These are phyloP conservation scores for Sparus aurata DNA, from an alignment of 2,797 vertebrate genomes.

Conservation along the genomic window DNA sequence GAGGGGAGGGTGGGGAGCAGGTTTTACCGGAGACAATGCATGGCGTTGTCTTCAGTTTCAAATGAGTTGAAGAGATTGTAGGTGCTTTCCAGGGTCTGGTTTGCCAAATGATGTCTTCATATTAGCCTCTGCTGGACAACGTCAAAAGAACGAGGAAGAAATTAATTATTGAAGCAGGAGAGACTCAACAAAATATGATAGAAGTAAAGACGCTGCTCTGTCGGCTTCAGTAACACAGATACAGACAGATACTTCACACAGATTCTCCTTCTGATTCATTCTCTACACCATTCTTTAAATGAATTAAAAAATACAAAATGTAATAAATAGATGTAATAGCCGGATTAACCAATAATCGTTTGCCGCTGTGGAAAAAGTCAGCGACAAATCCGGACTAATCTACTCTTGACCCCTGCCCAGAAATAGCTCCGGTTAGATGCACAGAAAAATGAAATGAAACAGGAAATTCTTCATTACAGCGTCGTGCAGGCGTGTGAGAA, in stretches of 20 bases:
- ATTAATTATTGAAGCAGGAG: not conserved
- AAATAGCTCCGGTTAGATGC: not conserved
- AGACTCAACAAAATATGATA: not conserved
- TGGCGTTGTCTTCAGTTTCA: slow-evolving; percentile 75
- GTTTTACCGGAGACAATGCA: slow-evolving; percentile 74
- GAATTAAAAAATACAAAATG: not conserved
- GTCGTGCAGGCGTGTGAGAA: not conserved
- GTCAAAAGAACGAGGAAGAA: slow-evolving; percentile 49
- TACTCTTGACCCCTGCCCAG: slow-evolving; percentile 1
- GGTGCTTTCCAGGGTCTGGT: slow-evolving; percentile 80
- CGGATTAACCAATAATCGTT: not conserved
- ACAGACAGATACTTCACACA: too few species aligned
- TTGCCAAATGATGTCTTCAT: slow-evolving; percentile 85
- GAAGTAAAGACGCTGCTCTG: not conserved
- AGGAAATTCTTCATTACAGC: not conserved
- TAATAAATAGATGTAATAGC: not conserved
- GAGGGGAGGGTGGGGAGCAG: slow-evolving; percentile 42
- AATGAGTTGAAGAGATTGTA: slow-evolving; percentile 66
- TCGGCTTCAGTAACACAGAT: too few species aligned
- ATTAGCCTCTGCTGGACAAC: slow-evolving; percentile 77
- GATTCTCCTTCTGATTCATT: too few species aligned
- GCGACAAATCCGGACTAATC: not conserved
- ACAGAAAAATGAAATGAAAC: not conserved
- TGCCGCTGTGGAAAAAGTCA: not conserved
- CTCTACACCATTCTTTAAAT: not conserved